Base-by-base conservation (phyloP, 2,888 invertebrate genomes). In the Ferdinandea cuprea region DNA sequence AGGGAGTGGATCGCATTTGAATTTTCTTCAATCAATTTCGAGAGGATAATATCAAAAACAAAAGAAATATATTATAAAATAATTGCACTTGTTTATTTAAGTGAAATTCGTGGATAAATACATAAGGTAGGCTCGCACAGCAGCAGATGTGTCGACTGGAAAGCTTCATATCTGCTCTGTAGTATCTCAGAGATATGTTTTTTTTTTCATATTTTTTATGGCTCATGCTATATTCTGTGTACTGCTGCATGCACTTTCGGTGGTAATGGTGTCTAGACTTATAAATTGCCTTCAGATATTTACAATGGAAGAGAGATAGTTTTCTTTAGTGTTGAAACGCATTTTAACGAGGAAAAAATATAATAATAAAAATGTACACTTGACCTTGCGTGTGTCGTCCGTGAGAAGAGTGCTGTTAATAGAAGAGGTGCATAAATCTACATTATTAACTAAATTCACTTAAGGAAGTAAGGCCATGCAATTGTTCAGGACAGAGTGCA, bases 251-350 rank as follows among this genome's bases (percentile, higher is more conserved):
- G 81, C 59, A 77, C 52, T 77, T 66, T 11, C 44, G 19, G 71
- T 54, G 37, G 71, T 65, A 59, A 81, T 69, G 76, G 46, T 54
- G 81, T 81, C 81, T 81, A 81, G 81, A 81, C 81, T 25, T 35
- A 56, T 11, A 59, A 71, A 81, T 77, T 32, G 63, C 59, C 71
- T 77, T 54, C 40, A 61, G 46, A 71, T 58, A 65, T 71, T 76
- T 56, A 35, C 54, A 32, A 54, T 48, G 40, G 15, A 42, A 42
- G 73, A 32, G 37, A 59, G 30, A 63, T 42, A 44, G 44, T 69
- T 66, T 73, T 21, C 13, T 11, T 54, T 46, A 32, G n/a, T 37
- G 68, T 11, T 28, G 8, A 28, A 13, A 6, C 15, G 15, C 28
- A 13, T 63, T 44, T 17, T 13, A 32, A 35, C 46, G 17, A 35